Base-by-base conservation (phyloP, 2,888 invertebrate genomes). In the Eucriotettix oculatus region DNA sequence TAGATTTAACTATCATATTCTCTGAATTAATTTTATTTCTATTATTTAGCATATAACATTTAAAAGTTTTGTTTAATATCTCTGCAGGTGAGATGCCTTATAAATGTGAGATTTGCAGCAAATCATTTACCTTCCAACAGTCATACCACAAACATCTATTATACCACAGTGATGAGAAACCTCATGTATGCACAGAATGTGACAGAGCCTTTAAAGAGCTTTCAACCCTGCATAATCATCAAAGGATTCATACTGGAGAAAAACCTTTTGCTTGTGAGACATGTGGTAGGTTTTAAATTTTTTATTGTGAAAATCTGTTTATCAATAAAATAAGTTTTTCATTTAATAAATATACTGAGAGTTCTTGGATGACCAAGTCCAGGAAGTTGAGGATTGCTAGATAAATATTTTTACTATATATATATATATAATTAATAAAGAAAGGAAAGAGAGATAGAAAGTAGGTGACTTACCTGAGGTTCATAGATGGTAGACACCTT, bases 71-170 rank as follows among this genome's bases (percentile, higher is more conserved):
- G 1, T 5, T 48, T 48, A 29, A 29, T 40, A 42, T 66, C 60
- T 60, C 76, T 77, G 68, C 77, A 82, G 90, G 91, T 61, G 91
- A 91, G 78, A 90, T 89, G 79, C 91, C 91, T 0, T 91, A 91
- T 70, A 84, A 84, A 29, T 91, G 91, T 69, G 77, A 79, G 56
- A 83, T 86, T 66, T 91, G 91, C 70, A 85, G 85, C 65, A 88
- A 90, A 71, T 87, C 86, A 12, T 91, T 91, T 73, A 90, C 90
- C 57, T 91, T 91, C 74, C 91, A 91, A 74, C 91, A 91, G 69
- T 90, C 90, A 0, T 90, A 88, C 72, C 90, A 90, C 72, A 91
- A 91, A 70, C 91, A 91, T 73, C 80, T 90, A 69, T 76, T 90
- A 58, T 91, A 91, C 70, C 91, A 91, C 70, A 88, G 86, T 63